These are phyloP conservation scores for Nesogale talazaci DNA, from an alignment of 2,113 vertebrate species.

Conservation along the genomic window DNA sequence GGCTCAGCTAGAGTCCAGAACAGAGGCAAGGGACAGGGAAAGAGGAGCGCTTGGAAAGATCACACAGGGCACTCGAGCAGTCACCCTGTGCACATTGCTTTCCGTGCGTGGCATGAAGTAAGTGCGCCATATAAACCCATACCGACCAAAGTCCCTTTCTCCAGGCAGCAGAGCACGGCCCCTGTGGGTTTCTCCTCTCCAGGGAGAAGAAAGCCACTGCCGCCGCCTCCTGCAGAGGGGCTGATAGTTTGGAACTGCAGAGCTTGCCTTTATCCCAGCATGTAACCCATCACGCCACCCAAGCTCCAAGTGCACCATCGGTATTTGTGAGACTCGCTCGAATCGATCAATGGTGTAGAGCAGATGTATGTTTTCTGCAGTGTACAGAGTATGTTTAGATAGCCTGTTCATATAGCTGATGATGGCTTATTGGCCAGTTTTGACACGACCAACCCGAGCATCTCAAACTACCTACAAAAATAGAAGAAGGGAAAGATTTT, in stretches of 20 bases:
- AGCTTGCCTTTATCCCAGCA: too few relatives aligned
- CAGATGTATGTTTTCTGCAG: not conserved
- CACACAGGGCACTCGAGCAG: not conserved
- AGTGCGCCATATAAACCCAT: too few relatives aligned
- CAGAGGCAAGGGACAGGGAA: not conserved
- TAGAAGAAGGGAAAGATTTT: not conserved
- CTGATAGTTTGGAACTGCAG: too few relatives aligned
- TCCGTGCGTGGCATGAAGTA: too few relatives aligned
- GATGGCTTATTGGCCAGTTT: not conserved
- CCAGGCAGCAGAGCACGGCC: too few relatives aligned
- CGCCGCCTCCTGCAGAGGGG: too few relatives aligned
- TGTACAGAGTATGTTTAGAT: too few relatives aligned
- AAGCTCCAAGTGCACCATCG: fast-evolving
- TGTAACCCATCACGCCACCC: not conserved
- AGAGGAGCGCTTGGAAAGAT: not conserved
- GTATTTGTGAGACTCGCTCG: not conserved
- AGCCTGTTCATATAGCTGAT: too few relatives aligned
- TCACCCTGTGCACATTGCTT: fast-evolving
- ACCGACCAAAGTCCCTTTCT: too few relatives aligned
- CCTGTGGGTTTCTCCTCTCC: too few relatives aligned
- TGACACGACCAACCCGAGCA: not conserved
- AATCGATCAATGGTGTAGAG: not conserved
- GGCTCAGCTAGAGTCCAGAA: not conserved
- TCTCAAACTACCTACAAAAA: not conserved
- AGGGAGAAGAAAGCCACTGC: too few relatives aligned